Evolutionary conservation across 2,888 invertebrate genomes (phyloP), one percentile per base, ranked within the genome.

Genomic region (Neocrepidodera transversa): DNA sequence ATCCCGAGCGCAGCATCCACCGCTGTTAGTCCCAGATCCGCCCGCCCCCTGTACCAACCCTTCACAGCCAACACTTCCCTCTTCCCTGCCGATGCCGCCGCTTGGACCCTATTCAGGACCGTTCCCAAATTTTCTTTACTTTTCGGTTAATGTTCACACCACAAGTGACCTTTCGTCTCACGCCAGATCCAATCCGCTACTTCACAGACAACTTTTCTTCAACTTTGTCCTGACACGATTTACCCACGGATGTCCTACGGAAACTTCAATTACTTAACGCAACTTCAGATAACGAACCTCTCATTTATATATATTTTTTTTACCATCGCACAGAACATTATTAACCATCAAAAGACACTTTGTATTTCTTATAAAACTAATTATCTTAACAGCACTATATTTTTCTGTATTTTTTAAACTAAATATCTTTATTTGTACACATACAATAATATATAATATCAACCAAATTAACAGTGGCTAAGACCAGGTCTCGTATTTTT

Each of bases 1-100:
- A 68, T 74, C 71, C 65, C 74, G 62, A 84, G 85, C n/a, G 85
- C 84, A 55, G 85, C 85, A 73, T 85, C 75, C 70, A 64, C 66
- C 60, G 65, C 70, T 63, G 62, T 62, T 64, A 56, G 58, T 65
- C 68, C 71, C 66, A 67, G 69, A 69, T 71, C 68, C 70, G 65
- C 68, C 65, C 66, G 62, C 63, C 61, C 65, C 65, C 63, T 61
- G 63, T 67, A 55, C 65, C 68, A 65, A 67, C 70, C 69, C 69
- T 65, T 63, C 51, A 62, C 60, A 55, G 56, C 61, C 67, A 48
- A 60, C 67, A 63, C 58, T 65, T 68, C 68, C 68, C 68, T 54
- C 45, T 45, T 54, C 36, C 54, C 54, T 54, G 45, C 32, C 45
- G 45, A 54, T 54, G 54, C 45, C 54, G 54, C 45, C 45, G 38